Conservation (phyloP, 2,797 vertebrate genomes). For the Enteromius thamalakanensis region DNA sequence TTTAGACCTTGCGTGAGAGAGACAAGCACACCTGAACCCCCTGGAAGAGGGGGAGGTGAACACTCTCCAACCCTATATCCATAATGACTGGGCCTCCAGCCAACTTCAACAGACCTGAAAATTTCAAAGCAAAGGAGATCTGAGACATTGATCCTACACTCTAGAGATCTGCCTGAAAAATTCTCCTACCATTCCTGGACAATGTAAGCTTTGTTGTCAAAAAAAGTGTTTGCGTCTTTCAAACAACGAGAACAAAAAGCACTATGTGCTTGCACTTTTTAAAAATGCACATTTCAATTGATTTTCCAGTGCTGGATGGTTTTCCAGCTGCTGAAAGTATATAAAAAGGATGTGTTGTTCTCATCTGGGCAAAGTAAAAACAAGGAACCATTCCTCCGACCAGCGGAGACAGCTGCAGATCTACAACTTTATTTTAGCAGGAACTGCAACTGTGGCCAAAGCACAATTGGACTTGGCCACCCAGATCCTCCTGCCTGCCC, state of each 20-base stretch:
- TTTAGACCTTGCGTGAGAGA: constrained; percentile 60
- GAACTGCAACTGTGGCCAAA: constrained; percentile 55
- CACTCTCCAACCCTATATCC: constrained; percentile 37
- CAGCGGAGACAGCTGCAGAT: constrained; percentile 73
- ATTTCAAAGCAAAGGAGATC: constrained; percentile 66
- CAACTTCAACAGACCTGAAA: constrained; percentile 66
- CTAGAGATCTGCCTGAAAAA: constrained; percentile 38
- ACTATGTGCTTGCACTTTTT: constrained; percentile 49
- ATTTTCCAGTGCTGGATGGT: constrained; percentile 16
- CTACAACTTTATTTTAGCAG: constrained; percentile 44
- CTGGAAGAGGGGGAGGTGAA: constrained; percentile 36
- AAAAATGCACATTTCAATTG: constrained; percentile 53
- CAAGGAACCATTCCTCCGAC: constrained; percentile 62
- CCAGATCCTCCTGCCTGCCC: constrained; percentile 50
- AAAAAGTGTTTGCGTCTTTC: constrained; percentile 19
- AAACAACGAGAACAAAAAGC: constrained; percentile 42
- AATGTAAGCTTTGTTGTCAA: constrained; percentile 36
- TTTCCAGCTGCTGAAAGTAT: constrained; percentile 17
- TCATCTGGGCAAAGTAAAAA: constrained; percentile 65
- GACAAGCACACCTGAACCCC: constrained; percentile 60
- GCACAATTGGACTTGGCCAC: constrained; percentile 33
- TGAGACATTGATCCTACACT: constrained; percentile 62
- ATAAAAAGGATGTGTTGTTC: constrained; percentile 47
- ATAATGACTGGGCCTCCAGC: constrained; percentile 63
- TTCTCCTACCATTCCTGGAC: constrained; percentile 27